Evolutionary conservation across 2,113 vertebrate species (phyloP).

Genomic region (Grammomys surdaster): DNA sequence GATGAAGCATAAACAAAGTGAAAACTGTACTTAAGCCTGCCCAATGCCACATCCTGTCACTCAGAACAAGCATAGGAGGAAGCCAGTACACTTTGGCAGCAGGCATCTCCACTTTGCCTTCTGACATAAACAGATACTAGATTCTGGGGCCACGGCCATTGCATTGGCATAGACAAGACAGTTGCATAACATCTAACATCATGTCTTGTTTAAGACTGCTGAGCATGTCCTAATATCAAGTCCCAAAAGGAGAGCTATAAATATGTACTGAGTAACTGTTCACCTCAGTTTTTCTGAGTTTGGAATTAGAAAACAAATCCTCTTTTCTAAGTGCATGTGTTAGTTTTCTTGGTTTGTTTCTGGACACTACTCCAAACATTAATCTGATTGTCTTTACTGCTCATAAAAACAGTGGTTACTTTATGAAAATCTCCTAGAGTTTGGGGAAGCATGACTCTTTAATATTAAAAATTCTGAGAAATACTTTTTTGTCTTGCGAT

Average conservation of each 20-base stretch:
- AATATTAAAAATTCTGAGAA: neutral
- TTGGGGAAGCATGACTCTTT: neutral
- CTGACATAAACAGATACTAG: neutral
- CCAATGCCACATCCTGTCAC: conserved; percentile 25
- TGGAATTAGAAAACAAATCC: neutral
- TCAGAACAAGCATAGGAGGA: conserved; percentile 65
- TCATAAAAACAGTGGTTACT: neutral
- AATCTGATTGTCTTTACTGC: neutral
- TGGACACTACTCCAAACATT: neutral
- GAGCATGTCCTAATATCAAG: neutral
- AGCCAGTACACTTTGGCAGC: conserved; percentile 26
- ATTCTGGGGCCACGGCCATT: neutral
- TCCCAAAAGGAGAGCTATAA: neutral
- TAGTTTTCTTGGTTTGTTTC: neutral
- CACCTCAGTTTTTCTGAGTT: neutral
- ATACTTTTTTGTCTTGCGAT: neutral
- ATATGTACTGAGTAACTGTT: neutral
- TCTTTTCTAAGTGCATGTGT: neutral
- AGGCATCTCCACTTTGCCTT: neutral
- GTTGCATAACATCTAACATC: neutral
- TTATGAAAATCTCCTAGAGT: neutral
- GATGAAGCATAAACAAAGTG: conserved; percentile 80
- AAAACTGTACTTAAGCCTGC: conserved; percentile 7
- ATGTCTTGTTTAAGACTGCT: neutral
- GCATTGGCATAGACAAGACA: conserved; percentile 32